phyloP scores from a whole-genome alignment of 2,797 vertebrate genomes.

The Scyliorhinus canicula region DNA sequence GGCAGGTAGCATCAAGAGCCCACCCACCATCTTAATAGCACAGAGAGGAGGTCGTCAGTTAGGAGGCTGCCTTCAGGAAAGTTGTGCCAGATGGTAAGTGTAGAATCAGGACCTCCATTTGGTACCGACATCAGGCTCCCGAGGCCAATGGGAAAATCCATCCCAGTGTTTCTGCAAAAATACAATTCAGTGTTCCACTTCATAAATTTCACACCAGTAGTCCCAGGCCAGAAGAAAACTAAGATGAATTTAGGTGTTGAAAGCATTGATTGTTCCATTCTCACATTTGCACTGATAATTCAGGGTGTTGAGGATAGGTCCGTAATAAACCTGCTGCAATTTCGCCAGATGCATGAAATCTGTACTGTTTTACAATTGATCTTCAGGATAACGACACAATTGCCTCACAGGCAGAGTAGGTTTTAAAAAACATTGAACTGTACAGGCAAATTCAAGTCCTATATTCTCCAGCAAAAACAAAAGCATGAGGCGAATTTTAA shows the following conservation, averaged over 20 bases:
- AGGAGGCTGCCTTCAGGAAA: too few relatives aligned
- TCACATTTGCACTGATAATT: background rate
- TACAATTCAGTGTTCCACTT: constrained; percentile 18
- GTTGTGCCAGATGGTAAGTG: too few relatives aligned
- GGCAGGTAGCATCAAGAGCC: too few relatives aligned
- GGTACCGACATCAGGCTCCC: too few relatives aligned
- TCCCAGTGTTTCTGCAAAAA: background rate
- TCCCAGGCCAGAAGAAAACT: background rate
- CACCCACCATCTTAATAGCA: too few relatives aligned
- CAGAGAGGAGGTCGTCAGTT: too few relatives aligned
- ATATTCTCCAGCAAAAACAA: background rate
- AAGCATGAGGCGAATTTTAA: background rate
- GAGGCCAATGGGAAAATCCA: too few relatives aligned
- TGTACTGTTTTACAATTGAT: background rate
- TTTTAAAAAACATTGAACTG: background rate
- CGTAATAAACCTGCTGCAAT: background rate
- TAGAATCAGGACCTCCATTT: too few relatives aligned
- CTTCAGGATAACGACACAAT: background rate
- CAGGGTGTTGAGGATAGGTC: background rate
- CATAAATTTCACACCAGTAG: background rate
- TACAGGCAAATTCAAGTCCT: background rate
- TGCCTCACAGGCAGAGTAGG: background rate
- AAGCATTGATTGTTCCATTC: background rate
- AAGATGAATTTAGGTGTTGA: background rate
- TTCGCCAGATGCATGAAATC: background rate